Base-by-base conservation (phyloP, 30 jellyfish, hydroid and myxozoan species). In the Sanderia malayensis region DNA sequence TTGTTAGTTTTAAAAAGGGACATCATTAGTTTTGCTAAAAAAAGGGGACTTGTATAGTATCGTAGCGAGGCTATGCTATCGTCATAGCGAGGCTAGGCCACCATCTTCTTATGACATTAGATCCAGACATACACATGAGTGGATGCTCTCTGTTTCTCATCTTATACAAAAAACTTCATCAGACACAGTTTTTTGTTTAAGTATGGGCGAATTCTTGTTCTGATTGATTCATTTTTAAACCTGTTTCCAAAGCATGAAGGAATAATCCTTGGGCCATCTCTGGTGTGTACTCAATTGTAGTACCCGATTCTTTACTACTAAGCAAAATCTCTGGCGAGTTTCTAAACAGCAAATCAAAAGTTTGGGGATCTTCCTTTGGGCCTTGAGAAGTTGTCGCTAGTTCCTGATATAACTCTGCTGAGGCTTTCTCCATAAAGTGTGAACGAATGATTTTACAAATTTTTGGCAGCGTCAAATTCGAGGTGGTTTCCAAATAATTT, bases 161-260 rank as follows among this genome's bases (percentile, higher is more conserved):
- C 0, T 65, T 65, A 4, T 66, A 29, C 31, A 67, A 66, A 4
- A 1, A 29, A 23, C 8, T 55, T 32, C 74, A 72, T 52, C 84
- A 21, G 37, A 52, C 19, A 72, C 74, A 23, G 62, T 52, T 58
- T 55, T 55, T 30, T 72, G 61, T 58, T 72, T 31, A n/a, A 66
- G 23, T 4, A 6, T 6, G 3, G 29, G 2, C 19, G 79, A 67
- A 1, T 66, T 29, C 79, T n/a, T n/a, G n/a, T n/a, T n/a, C n/a
- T n/a, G n/a, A n/a, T n/a, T n/a, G n/a, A n/a, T n/a, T n/a, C n/a
- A n/a, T n/a, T n/a, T n/a, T n/a, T 13, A 37, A 13, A 60, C 66
- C 66, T 41, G 80, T 68, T 68, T 68, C 80, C 46, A 68, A 68
- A 34, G 80, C 80, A 44, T 68, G 80, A 44, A 68, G 80, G 45